Percentiles rank a stretch among this genome's conserved stretches.
Conservation (phyloP, 2,888 invertebrate genomes). For the Cryptus viduatorius region DNA sequence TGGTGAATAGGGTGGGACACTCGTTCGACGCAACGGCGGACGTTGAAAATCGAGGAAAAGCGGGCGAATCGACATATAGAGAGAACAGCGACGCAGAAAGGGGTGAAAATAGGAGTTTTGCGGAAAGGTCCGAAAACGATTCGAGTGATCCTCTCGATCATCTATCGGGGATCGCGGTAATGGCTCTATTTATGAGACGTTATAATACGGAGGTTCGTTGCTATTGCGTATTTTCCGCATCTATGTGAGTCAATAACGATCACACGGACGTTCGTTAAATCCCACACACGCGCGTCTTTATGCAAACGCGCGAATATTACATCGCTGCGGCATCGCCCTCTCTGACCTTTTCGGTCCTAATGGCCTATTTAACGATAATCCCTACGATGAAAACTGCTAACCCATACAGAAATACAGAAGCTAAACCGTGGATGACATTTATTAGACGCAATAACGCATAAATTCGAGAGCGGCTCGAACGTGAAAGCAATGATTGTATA, state of each 20-base stretch:
- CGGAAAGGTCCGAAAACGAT: constrained; percentile 31
- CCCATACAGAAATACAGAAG: not conserved
- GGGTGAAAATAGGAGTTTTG: constrained; percentile 28
- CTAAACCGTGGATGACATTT: constrained; percentile 20
- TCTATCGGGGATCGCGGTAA: constrained; percentile 12
- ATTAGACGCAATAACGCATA: constrained; percentile 4
- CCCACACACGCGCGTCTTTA: constrained; percentile 1
- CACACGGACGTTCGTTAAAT: constrained; percentile 1
- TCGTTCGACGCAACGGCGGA: constrained; percentile 5
- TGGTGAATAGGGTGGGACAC: not conserved
- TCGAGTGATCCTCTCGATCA: constrained; percentile 38
- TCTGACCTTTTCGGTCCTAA: constrained; percentile 25
- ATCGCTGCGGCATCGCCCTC: constrained; percentile 12
- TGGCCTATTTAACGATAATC: constrained; percentile 51
- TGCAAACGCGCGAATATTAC: constrained; percentile 28
- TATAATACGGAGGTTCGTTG: constrained; percentile 18
- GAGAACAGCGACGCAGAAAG: constrained; percentile 14
- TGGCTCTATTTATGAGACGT: constrained; percentile 40
- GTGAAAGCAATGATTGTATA: constrained; percentile 17
- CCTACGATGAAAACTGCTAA: constrained; percentile 15
- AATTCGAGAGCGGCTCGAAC: constrained; percentile 10
- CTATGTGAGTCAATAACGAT: constrained; percentile 1
- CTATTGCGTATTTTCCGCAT: constrained; percentile 23
- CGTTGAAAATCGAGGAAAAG: not conserved
- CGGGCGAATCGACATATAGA: not conserved